A percentile compares a stretch with the other conserved stretches of the same genome.
Conservation (phyloP, 2,888 invertebrate genomes). For the Andrena minutula region DNA sequence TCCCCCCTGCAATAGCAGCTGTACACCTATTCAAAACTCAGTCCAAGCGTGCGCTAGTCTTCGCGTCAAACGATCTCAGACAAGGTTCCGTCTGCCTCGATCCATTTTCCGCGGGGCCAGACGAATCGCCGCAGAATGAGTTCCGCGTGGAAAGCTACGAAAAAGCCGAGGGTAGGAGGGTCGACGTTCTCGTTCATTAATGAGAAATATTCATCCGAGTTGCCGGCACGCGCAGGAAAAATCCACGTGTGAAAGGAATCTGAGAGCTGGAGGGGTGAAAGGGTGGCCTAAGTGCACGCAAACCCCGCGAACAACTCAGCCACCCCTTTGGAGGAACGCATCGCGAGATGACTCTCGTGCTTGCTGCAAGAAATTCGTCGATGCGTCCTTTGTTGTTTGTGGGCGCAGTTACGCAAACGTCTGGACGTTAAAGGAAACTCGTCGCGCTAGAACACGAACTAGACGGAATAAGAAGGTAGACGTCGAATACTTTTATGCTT, state of each 20-base stretch:
- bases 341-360: background rate
- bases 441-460: no score
- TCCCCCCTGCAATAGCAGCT: background rate
- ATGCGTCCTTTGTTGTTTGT: background rate
- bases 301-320: background rate
- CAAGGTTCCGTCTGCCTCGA: constrained; percentile 11
- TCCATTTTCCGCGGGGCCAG: constrained; percentile 12
- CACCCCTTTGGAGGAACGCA: constrained; percentile 1
- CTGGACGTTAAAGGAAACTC: no score
- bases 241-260: constrained; percentile 22
- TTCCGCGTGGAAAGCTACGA: constrained; percentile 30
- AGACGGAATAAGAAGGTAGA: no score
- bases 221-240: constrained; percentile 2
- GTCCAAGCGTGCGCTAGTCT: background rate
- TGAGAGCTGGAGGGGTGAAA: constrained; percentile 10
- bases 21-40: background rate
- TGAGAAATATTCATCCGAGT: constrained; percentile 57
- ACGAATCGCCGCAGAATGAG: background rate
- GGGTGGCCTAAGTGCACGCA: constrained; percentile 10
- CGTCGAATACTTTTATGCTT: no score
- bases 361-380: background rate
- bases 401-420: no score
- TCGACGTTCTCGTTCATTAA: constrained; percentile 56
- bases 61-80: constrained; percentile 23
- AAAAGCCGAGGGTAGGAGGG: constrained; percentile 55